Evolutionary conservation across 2,113 vertebrate species (phyloP).

Genomic region (Nyctibius bracteatus): DNA sequence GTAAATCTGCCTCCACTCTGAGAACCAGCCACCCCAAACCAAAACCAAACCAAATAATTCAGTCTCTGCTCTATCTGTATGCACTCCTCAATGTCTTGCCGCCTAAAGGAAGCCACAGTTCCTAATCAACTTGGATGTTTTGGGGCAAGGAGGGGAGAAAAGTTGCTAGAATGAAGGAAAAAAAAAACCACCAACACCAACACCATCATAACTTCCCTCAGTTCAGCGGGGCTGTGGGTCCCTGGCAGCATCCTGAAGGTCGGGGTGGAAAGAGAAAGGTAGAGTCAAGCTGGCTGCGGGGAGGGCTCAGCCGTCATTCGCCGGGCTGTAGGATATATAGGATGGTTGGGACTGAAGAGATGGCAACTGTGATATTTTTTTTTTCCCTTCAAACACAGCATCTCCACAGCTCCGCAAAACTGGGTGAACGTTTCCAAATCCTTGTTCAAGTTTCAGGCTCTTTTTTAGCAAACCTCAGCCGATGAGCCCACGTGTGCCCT

Average conservation of each 20-base stretch:
- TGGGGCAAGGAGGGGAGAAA: background rate
- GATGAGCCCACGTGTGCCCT: fast-evolving
- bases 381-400: background rate
- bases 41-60: background rate
- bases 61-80: background rate
- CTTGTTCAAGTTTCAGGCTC: background rate
- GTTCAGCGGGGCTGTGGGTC: background rate
- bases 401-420: background rate
- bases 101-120: fast-evolving
- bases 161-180: background rate
- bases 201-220: fast-evolving
- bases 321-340: background rate
- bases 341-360: background rate
- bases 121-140: fast-evolving
- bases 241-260: background rate
- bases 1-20: fast-evolving
- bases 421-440: background rate
- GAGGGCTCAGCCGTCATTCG: background rate
- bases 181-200: background rate
- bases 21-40: background rate
- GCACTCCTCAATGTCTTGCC: background rate
- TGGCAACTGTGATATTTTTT: background rate
- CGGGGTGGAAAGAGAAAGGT: background rate
- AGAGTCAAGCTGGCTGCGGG: background rate
- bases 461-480: background rate